These are phyloP conservation scores for Donacobius atricapilla DNA, from an alignment of 2,113 vertebrate genomes.

Conservation along the genomic window DNA sequence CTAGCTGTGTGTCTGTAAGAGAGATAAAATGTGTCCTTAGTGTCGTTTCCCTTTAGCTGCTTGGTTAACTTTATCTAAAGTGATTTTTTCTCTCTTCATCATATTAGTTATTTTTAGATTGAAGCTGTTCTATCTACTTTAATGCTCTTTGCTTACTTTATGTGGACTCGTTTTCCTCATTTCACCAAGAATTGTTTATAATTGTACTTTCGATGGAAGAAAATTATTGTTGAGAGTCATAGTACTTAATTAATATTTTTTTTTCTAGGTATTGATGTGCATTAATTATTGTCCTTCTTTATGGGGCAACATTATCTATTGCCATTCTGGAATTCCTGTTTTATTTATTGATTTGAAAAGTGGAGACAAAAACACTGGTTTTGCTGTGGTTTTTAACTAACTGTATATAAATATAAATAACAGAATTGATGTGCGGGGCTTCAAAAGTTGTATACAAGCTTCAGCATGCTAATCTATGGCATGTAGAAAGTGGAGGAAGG, in stretches of 20 bases:
- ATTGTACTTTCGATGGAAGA: not conserved
- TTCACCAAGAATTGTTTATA: not conserved
- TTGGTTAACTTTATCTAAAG: not conserved
- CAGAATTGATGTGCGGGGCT: not conserved
- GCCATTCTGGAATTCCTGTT: not conserved
- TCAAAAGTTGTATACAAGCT: not conserved
- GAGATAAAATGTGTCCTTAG: not conserved
- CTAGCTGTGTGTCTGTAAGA: not conserved
- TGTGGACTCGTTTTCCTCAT: not conserved
- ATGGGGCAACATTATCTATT: not conserved
- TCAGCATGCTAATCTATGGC: not conserved
- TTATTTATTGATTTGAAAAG: not conserved
- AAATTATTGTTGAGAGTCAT: not conserved
- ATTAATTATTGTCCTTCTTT: not conserved
- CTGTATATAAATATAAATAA: not conserved
- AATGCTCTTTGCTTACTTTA: not conserved
- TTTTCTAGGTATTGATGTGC: not conserved
- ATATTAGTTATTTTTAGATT: not conserved
- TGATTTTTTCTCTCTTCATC: not conserved
- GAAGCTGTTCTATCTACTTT: not conserved
- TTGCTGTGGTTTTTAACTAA: not conserved
- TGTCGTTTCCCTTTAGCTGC: not conserved
- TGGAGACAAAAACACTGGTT: not conserved
- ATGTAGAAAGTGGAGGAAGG: not conserved
- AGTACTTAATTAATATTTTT: not conserved